Percentiles rank a stretch among this genome's conserved stretches.
Evolutionary conservation across 2,888 invertebrate species (phyloP).

Genomic region (Cataglyphis altisquamis): DNA sequence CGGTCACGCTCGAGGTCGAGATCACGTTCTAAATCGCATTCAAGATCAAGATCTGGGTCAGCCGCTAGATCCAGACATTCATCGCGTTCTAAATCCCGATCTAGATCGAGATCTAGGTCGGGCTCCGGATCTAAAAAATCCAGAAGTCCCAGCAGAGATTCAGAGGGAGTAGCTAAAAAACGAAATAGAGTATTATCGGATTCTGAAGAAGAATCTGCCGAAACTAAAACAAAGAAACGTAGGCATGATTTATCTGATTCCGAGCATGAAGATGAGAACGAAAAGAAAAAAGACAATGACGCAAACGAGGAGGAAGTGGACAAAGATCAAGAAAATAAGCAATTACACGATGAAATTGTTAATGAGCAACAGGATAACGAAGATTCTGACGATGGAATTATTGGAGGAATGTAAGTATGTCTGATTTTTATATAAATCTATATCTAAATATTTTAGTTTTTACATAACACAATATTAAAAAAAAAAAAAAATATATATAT

Average conservation of each 20-base stretch:
- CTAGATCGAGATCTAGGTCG: slow-evolving; percentile 77
- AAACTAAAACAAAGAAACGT: slow-evolving; percentile 81
- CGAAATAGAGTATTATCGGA: slow-evolving; percentile 87
- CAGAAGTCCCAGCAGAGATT: slow-evolving; percentile 79
- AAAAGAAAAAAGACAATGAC: slow-evolving; percentile 80
- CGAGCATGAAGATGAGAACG: slow-evolving; percentile 76
- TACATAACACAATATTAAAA: not conserved
- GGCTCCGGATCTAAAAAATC: slow-evolving; percentile 74
- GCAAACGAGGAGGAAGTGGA: slow-evolving; percentile 73
- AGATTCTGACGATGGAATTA: slow-evolving; percentile 89
- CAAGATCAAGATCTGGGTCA: slow-evolving; percentile 75
- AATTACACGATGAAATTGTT: slow-evolving; percentile 87
- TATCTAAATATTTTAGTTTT: not conserved
- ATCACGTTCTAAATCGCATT: slow-evolving; percentile 80
- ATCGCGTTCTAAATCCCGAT: slow-evolving; percentile 70
- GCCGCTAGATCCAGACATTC: slow-evolving; percentile 77
- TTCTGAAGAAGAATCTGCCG: slow-evolving; percentile 88
- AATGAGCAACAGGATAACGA: slow-evolving; percentile 85
- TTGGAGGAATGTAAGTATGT: slow-evolving; percentile 77
- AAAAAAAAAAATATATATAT: not conserved
- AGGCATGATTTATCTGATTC: slow-evolving; percentile 83
- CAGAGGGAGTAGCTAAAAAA: slow-evolving; percentile 76
- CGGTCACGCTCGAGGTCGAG: slow-evolving; percentile 70
- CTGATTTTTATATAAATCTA: not conserved
- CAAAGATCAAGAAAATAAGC: slow-evolving; percentile 84